Percentiles rank a stretch among this genome's conserved stretches.
phyloP scores from a whole-genome alignment of 1,140 invertebrate genomes.

The Brachionus sp. region DNA sequence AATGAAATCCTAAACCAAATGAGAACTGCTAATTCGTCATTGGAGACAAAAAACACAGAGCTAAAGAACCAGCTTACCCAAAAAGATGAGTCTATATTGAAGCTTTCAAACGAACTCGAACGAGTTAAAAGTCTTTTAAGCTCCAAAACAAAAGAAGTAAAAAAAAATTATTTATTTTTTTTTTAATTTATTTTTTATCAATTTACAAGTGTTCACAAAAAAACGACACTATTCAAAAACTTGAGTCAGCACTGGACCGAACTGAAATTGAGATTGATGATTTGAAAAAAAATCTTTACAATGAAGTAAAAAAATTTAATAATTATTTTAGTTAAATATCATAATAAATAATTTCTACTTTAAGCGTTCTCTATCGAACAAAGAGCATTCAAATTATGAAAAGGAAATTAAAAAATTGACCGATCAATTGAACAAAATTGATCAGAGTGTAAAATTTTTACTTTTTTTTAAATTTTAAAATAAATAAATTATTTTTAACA shows the following conservation, averaged over 20 bases:
- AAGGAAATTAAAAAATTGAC: conserved; percentile 20
- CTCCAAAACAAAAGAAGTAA: conserved; percentile 52
- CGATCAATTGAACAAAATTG: conserved; percentile 5
- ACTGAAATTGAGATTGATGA: background rate
- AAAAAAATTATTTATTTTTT: background rate
- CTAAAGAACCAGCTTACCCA: background rate
- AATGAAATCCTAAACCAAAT: conserved; percentile 47
- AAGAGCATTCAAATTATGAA: background rate
- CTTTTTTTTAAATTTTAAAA: background rate
- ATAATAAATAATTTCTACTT: background rate
- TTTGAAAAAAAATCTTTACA: background rate
- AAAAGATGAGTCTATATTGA: conserved; percentile 53
- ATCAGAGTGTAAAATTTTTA: background rate
- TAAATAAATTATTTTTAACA: background rate
- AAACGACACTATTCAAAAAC: background rate
- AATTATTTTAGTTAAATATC: background rate
- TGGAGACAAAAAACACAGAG: background rate
- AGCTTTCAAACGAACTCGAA: conserved; percentile 52
- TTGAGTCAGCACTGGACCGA: background rate
- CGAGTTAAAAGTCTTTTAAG: conserved; percentile 51
- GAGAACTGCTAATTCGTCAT: background rate
- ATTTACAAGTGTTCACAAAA: conserved; percentile 16
- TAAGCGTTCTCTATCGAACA: background rate
- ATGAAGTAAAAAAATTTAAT: background rate
- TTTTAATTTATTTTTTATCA: background rate